Base-by-base conservation (phyloP, 2,113 vertebrate species). In the Motacilla tschutschensis region DNA sequence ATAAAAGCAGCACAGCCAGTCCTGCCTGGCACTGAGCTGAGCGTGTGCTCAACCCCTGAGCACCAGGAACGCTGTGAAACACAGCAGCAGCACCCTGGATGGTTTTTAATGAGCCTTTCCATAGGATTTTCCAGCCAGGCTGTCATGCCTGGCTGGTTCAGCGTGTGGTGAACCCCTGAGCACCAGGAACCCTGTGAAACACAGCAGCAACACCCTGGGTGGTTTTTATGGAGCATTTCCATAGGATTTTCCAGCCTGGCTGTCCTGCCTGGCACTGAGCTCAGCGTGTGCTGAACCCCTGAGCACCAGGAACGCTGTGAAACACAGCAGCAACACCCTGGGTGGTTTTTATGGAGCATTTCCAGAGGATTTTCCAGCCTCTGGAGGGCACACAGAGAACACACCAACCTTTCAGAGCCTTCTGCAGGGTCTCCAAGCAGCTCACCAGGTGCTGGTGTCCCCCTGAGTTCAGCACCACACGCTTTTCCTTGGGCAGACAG, bases 351-450 rank as follows among this genome's bases (percentile, higher is more conserved):
- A 11, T 0, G 10, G 33, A 59, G 33, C 1, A 9, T 44, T 59
- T 44, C 83, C 36, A 15, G 0, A 4, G 44, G n/a, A 2, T 22
- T 46, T 15, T 13, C 35, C 57, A 4, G 7, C 12, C 36, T 18
- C 7, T 3, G 7, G n/a, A 35, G 33, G 0, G 10, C 48, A 18
- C 1, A 6, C 44, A 47, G 38, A 5, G 57, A 2, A 24, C 2
- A 73, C 35, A 95, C 96, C 96, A 93, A 99, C 99, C 99, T 98
- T 99, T 99, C 50, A 99, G 95, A 8, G 99, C 99, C 92, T 98
- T 99, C 95, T 99, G 99, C 94, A 99, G 91, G 2, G 98, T 99
- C 96, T 99, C 99, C 96, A 99, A 94, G 86, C 98, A 99, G 95
- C 96, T 98, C 90, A 99, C 98, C 93, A 99, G 95, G 88, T 99